A percentile compares a stretch with the other conserved stretches of the same genome.
phyloP scores from a whole-genome alignment of 2,888 invertebrate species.

The Endotricha flammealis region DNA sequence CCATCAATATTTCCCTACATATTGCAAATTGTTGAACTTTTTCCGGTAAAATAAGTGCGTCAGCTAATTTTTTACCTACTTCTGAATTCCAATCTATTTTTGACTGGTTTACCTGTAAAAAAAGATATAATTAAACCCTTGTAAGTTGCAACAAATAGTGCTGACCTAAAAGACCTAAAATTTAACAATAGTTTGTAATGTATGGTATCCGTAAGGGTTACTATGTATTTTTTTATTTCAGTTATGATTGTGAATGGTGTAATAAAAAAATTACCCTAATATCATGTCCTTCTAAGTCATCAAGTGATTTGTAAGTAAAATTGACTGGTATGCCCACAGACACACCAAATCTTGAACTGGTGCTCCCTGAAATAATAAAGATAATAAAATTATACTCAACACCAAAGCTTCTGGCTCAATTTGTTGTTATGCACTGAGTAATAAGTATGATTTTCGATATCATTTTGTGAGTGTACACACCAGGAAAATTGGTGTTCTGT shows the following conservation, averaged over 20 bases:
- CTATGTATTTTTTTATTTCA: too few relatives aligned
- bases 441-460: too few relatives aligned
- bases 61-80: slow-evolving; percentile 79
- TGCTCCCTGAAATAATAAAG: slow-evolving; percentile 54
- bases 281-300: slow-evolving; percentile 76
- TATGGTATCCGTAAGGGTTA: too few relatives aligned
- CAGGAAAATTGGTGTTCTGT: too few relatives aligned
- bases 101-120: slow-evolving; percentile 78
- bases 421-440: too few relatives aligned
- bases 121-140: slow-evolving; percentile 8
- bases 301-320: slow-evolving; percentile 78
- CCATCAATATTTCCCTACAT: slow-evolving; percentile 84
- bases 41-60: slow-evolving; percentile 85
- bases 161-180: too few relatives aligned
- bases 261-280: slow-evolving; percentile 77
- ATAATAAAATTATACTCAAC: slow-evolving; percentile 9
- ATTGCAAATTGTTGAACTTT: slow-evolving; percentile 89
- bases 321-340: slow-evolving; percentile 86
- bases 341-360: slow-evolving; percentile 78
- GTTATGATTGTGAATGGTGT: too few relatives aligned
- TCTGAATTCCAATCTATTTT: slow-evolving; percentile 81
- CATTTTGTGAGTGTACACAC: too few relatives aligned
- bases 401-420: too few relatives aligned
- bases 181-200: too few relatives aligned
- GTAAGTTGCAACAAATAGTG: too few relatives aligned